These are phyloP conservation scores for Thyatira batis DNA, from an alignment of 2,888 invertebrate genomes.

Conservation along the genomic window DNA sequence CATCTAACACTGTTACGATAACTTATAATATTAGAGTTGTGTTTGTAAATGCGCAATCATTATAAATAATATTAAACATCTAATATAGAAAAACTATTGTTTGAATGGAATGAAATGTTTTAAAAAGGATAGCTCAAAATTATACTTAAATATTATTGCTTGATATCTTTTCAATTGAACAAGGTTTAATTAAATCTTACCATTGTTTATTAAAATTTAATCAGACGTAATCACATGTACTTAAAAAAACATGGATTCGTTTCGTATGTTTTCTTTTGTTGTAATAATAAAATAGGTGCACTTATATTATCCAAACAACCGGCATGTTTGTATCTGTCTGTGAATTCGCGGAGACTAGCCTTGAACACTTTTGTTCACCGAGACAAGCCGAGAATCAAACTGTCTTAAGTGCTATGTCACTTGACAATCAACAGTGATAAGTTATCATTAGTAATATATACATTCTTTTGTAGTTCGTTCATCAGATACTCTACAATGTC, in stretches of 20 bases:
- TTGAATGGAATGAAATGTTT: too few relatives aligned
- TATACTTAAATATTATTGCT: not conserved
- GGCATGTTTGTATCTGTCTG: not conserved
- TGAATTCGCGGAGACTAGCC: not conserved
- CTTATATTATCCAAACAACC: not conserved
- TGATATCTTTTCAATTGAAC: not conserved
- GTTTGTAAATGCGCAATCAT: not conserved
- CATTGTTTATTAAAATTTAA: not conserved
- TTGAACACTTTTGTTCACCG: not conserved
- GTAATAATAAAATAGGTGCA: not conserved
- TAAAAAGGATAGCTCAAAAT: too few relatives aligned
- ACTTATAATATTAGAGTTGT: not conserved
- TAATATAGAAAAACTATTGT: too few relatives aligned
- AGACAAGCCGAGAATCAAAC: slow-evolving; percentile 6
- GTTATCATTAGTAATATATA: not conserved
- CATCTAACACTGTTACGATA: not conserved
- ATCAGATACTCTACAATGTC: not conserved
- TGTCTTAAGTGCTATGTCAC: slow-evolving; percentile 18
- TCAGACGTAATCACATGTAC: not conserved
- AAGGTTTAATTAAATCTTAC: not conserved
- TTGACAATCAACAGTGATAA: slow-evolving; percentile 3
- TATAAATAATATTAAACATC: too few relatives aligned
- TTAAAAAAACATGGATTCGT: not conserved
- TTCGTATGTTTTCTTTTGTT: not conserved
- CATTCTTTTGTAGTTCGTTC: not conserved